Percentiles rank a stretch among this genome's conserved stretches.
These are phyloP conservation scores for Hydrolagus colliei DNA, from an alignment of 2,797 vertebrate species.

Conservation along the genomic window DNA sequence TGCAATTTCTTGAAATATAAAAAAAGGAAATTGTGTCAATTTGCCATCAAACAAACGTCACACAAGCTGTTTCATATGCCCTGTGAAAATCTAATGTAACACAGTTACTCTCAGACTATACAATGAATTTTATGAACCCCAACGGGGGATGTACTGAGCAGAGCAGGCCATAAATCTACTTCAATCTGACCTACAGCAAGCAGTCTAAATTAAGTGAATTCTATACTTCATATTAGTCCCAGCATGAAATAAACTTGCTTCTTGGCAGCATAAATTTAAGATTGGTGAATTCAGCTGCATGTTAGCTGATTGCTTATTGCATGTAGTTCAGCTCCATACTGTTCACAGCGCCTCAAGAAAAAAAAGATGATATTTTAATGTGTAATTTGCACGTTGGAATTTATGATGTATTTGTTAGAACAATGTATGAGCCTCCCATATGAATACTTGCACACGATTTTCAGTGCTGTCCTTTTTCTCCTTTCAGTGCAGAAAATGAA, in stretches of 20 bases:
- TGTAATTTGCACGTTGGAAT: not conserved
- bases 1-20: not conserved
- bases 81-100: not conserved
- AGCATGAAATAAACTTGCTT: not conserved
- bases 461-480: not conserved
- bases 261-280: not conserved
- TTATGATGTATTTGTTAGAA: not conserved
- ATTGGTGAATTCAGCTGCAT: not conserved
- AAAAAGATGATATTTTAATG: not conserved
- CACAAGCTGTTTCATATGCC: not conserved
- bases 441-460: not conserved
- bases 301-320: not conserved
- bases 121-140: not conserved
- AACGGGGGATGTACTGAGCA: not conserved
- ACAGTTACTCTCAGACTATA: not conserved
- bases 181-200: not conserved
- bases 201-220: too few species aligned
- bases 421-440: not conserved
- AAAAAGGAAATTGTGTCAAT: not conserved
- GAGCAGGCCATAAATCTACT: not conserved
- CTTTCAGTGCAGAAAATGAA: slow-evolving; percentile 62
- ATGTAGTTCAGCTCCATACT: not conserved
- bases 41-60: not conserved
- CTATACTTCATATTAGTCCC: not conserved
- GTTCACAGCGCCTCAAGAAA: not conserved